Conservation (phyloP, 1,140 invertebrate species). For the Ericerus pela region DNA sequence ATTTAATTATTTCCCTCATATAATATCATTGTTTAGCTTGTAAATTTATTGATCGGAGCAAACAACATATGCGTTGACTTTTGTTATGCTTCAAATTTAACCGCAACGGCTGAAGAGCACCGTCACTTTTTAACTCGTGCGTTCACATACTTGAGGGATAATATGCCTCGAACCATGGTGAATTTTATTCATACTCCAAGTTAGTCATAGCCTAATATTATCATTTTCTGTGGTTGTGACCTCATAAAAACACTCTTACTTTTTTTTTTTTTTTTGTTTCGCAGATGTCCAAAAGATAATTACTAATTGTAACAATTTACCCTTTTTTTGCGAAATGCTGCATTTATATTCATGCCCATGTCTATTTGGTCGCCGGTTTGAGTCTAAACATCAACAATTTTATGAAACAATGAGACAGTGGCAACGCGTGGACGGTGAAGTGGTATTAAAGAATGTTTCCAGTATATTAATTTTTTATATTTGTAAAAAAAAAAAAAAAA, state of each 20-base stretch:
- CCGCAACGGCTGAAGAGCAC: constrained; percentile 40
- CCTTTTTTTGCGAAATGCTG: constrained; percentile 29
- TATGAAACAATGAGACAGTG: constrained; percentile 31
- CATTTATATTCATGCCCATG: constrained; percentile 37
- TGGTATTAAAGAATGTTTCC: constrained; percentile 23
- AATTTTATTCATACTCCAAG: constrained; percentile 60
- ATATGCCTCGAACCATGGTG: constrained; percentile 56
- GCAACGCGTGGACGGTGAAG: constrained; percentile 30
- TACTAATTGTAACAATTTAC: constrained; percentile 25
- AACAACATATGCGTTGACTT: constrained; percentile 71
- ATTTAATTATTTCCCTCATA: too few relatives aligned
- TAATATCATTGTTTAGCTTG: too few relatives aligned
- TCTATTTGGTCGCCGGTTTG: constrained; percentile 31
- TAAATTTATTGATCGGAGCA: constrained; percentile 72
- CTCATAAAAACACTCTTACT: too few relatives aligned
- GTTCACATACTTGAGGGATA: constrained; percentile 46
- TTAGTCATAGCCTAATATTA: too few relatives aligned
- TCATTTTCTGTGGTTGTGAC: too few relatives aligned
- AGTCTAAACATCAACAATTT: constrained; percentile 22
- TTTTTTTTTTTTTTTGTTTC: constrained; percentile 15
- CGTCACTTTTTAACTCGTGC: constrained; percentile 44
- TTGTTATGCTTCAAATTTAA: constrained; percentile 42
- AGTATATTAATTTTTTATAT: too few relatives aligned
- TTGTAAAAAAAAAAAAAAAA: too few relatives aligned
- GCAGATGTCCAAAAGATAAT: constrained; percentile 29